A percentile compares a stretch with the other conserved stretches of the same genome.
Conservation (phyloP, 2,797 vertebrate genomes). For the Falco novaeseelandiae region DNA sequence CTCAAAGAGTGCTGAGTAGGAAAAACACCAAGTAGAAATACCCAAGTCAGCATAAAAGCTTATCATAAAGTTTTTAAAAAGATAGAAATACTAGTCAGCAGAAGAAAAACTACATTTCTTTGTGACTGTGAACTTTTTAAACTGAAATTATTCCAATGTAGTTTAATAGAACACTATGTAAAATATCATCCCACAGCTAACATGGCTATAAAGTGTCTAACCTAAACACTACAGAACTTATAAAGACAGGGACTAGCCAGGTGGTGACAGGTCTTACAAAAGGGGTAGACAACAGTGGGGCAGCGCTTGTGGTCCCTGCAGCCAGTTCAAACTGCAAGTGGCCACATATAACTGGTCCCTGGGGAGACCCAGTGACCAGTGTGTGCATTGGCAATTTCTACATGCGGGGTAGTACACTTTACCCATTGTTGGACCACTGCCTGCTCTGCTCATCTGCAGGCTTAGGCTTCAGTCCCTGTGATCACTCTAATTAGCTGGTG, state of each 20-base stretch:
- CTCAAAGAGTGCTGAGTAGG: neutral
- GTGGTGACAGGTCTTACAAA: neutral
- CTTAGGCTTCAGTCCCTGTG: neutral
- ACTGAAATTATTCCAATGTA: neutral
- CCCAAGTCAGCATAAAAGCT: constrained; percentile 1
- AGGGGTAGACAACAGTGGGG: neutral
- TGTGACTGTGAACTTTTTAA: neutral
- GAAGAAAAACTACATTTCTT: constrained; percentile 13
- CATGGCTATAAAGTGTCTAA: neutral
- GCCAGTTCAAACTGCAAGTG: fast-evolving
- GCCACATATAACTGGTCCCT: neutral
- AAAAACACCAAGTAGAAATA: neutral
- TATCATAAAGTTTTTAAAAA: neutral
- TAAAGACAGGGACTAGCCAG: neutral
- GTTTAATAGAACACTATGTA: neutral
- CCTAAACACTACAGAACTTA: neutral
- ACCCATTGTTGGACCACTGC: neutral
- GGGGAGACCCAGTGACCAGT: neutral
- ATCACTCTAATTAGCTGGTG: neutral
- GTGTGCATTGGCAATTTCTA: neutral
- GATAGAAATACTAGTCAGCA: neutral
- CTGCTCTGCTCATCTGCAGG: neutral
- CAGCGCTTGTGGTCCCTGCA: neutral
- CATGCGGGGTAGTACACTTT: fast-evolving
- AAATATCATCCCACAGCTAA: neutral